Conservation (phyloP, 2,888 invertebrate genomes). For the Dilophus febrilis region DNA sequence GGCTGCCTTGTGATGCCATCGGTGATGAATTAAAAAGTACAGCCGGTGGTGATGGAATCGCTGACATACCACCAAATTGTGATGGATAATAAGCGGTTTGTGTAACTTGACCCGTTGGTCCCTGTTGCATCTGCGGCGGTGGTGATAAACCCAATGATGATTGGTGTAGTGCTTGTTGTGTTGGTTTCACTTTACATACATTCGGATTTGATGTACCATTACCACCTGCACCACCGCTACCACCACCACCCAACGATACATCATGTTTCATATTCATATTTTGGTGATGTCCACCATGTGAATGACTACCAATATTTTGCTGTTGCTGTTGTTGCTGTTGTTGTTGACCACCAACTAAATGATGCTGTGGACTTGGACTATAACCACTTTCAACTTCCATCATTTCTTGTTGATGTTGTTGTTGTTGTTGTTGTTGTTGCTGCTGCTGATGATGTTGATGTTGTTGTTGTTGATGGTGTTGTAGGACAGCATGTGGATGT, state of each 20-base stretch:
- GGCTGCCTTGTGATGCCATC: slow-evolving; percentile 50
- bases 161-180: slow-evolving; percentile 48
- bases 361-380: slow-evolving; percentile 34
- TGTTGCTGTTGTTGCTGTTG: too few species aligned
- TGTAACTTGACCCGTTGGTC: slow-evolving; percentile 36
- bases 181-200: slow-evolving; percentile 71
- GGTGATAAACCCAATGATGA: slow-evolving; percentile 36
- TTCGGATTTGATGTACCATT: slow-evolving; percentile 43
- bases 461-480: slow-evolving; percentile 13
- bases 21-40: slow-evolving; percentile 66
- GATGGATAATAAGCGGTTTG: slow-evolving; percentile 46
- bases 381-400: slow-evolving; percentile 35
- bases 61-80: slow-evolving; percentile 63
- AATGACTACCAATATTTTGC: too few species aligned
- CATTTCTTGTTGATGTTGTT: slow-evolving; percentile 10
- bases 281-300: slow-evolving; percentile 26
- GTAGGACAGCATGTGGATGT: slow-evolving; percentile 19
- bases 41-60: slow-evolving; percentile 73
- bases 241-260: slow-evolving; percentile 24
- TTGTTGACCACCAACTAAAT: slow-evolving; percentile 15
- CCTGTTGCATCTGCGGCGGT: slow-evolving; percentile 39
- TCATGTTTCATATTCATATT: slow-evolving; percentile 23
- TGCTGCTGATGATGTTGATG: slow-evolving; percentile 15
- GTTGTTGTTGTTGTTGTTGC: slow-evolving; percentile 14
- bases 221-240: slow-evolving; percentile 25